Percentiles rank a stretch among this genome's conserved stretches.
phyloP scores from a whole-genome alignment of 2,113 vertebrate genomes.

The Oenanthe oenanthe region DNA sequence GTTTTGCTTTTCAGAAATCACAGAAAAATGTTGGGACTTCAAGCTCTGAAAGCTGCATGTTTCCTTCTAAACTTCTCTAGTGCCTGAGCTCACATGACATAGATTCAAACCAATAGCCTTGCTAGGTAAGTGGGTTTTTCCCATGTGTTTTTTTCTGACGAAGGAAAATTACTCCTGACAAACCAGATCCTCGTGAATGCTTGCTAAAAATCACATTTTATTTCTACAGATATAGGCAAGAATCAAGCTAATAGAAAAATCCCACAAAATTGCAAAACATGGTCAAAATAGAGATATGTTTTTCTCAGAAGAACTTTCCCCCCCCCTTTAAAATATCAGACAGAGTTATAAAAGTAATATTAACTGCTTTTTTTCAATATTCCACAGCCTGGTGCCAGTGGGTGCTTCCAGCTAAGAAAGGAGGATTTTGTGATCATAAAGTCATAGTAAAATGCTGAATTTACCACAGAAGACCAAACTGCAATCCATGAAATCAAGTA shows the following conservation, averaged over 20 bases:
- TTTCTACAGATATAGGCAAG: not conserved
- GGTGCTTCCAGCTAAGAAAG: not conserved
- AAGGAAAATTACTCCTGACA: not conserved
- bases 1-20: not conserved
- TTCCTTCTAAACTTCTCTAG: not conserved
- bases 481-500: not conserved
- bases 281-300: not conserved
- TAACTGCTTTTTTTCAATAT: not conserved
- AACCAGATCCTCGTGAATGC: not conserved
- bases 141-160: not conserved
- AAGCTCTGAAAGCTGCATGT: not conserved
- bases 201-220: not conserved
- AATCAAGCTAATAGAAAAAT: not conserved
- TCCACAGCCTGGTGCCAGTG: not conserved
- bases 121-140: not conserved
- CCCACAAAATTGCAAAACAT: not conserved
- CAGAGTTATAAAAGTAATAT: not conserved
- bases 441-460: not conserved
- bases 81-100: not conserved
- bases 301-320: not conserved
- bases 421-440: not conserved
- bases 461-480: not conserved
- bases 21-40: not conserved
- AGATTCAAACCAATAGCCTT: not conserved
- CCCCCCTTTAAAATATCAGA: not conserved